phyloP scores from a whole-genome alignment of 1,140 invertebrate genomes.

The Heliconius melpomene region DNA sequence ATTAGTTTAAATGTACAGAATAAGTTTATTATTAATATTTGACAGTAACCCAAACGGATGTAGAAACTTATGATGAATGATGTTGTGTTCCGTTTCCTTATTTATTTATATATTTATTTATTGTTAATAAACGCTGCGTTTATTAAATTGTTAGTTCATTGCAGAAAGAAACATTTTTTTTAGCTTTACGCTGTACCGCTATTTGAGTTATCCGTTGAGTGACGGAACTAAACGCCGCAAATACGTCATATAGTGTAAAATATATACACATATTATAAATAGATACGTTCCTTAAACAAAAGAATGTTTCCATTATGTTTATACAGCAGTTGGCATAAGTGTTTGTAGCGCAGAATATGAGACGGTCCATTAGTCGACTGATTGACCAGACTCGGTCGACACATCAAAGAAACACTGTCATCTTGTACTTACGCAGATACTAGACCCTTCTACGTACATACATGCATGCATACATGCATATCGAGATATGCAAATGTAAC shows the following conservation, averaged over 20 bases:
- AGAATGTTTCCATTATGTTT: not conserved
- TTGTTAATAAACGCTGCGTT: too few relatives aligned
- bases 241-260: too few relatives aligned
- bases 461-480: not conserved
- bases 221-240: too few relatives aligned
- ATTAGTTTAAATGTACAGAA: too few relatives aligned
- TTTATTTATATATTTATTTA: too few relatives aligned
- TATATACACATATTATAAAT: too few relatives aligned
- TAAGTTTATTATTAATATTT: too few relatives aligned
- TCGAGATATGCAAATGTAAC: not conserved
- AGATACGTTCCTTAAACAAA: not conserved
- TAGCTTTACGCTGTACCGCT: too few relatives aligned
- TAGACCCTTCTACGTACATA: not conserved
- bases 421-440: not conserved
- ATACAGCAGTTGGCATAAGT: not conserved
- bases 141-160: too few relatives aligned
- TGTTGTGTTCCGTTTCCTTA: not conserved
- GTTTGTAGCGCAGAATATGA: conserved; percentile 10
- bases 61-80: not conserved
- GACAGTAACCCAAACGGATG: not conserved
- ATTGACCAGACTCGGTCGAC: conserved; percentile 23
- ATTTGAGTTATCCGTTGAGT: too few relatives aligned
- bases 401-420: conserved; percentile 37
- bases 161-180: too few relatives aligned
- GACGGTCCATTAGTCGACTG: conserved; percentile 10